Evolutionary conservation across 2,113 vertebrate species (phyloP).

Genomic region (Mystacornis crossleyi): DNA sequence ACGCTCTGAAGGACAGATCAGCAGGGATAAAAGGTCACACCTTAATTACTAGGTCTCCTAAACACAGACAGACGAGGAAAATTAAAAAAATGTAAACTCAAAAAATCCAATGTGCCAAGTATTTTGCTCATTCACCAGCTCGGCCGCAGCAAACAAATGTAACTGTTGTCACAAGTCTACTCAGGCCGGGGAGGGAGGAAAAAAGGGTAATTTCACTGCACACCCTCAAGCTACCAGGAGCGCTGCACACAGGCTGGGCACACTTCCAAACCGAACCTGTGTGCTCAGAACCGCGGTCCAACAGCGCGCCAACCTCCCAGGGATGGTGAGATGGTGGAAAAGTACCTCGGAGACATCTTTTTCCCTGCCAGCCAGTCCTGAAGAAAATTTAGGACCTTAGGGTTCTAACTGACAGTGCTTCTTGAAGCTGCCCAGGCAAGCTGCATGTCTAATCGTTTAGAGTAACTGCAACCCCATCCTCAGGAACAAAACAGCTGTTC

Average conservation of each 20-base stretch:
- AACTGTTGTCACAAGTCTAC: background rate
- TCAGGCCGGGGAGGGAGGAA: rapidly evolving
- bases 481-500: background rate
- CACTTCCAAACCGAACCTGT: rapidly evolving
- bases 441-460: background rate
- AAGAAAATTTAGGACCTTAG: background rate
- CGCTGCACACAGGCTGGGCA: background rate
- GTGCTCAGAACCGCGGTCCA: background rate
- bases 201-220: background rate
- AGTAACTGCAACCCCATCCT: background rate
- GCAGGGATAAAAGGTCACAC: background rate
- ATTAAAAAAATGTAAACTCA: background rate
- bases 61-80: background rate
- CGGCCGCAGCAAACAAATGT: background rate
- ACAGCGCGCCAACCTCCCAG: background rate
- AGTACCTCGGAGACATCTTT: background rate
- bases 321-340: background rate
- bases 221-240: rapidly evolving
- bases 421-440: background rate
- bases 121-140: background rate
- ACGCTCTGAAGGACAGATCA: background rate
- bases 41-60: background rate
- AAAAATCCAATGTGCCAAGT: background rate
- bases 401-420: background rate
- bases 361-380: background rate